Evolutionary conservation across 2,888 invertebrate genomes (phyloP), one percentile per base, ranked within the genome.

Genomic region (Erpobdella octoculata): DNA sequence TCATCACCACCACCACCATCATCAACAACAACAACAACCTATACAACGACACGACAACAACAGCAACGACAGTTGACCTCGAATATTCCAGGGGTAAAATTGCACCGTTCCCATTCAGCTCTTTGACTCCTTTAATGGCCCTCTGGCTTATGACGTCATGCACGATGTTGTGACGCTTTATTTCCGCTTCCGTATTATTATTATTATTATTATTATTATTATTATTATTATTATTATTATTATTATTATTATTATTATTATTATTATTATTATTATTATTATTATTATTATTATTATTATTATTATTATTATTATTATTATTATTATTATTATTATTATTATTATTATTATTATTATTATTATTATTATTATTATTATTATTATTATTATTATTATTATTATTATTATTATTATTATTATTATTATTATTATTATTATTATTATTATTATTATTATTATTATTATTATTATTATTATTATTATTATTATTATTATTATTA

Each of bases 141-240:
- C 25, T 25, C 8, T 18, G 8, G 25, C 12, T 8, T 18, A 59
- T 18, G 25, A 59, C 12, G 59, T n/a, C n/a, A 41, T n/a, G 46
- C 12, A 41, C 12, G n/a, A 41, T 15, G n/a, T 41, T 12, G 33
- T 25, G 31, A 62, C 4, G 6, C 28, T 33, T 31, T 8, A 31
- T 35, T n/a, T 25, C 62, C n/a, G n/a, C 33, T 33, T 33, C 62
- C 28, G 28, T 31, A 62, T 62, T 31, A 28, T 62, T 31, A 62
- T 62, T 6, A 62, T 62, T 31, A 62, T 62, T 28, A 62, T 62
- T 31, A 62, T 62, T 31, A 62, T 62, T 31, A 62, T 28, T 31
- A 62, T 62, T 31, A 62, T 62, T 31, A 62, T 62, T 31, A 62
- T 62, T 31, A 62, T 62, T 31, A 62, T 62, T 31, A 62, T 62